Evolutionary conservation across 2,888 invertebrate genomes (phyloP).

Genomic region (Mesorhabditis spiculigera): DNA sequence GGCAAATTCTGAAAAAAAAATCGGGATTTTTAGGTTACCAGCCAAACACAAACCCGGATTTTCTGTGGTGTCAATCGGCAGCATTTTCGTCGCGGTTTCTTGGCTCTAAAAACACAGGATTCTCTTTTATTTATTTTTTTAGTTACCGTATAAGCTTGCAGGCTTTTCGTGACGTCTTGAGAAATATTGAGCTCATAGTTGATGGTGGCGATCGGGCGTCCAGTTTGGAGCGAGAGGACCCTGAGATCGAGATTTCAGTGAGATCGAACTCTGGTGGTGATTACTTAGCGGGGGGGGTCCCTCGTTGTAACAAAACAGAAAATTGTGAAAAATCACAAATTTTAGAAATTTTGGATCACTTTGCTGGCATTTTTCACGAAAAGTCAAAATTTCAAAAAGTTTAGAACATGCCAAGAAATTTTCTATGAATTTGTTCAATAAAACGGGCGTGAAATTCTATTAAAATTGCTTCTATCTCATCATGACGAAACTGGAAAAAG

Average conservation of each 20-base stretch:
- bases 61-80: constrained; percentile 20
- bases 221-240: not conserved
- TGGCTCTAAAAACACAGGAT: constrained; percentile 26
- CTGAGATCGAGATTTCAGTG: too few species aligned
- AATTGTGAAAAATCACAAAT: too few species aligned
- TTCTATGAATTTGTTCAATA: not conserved
- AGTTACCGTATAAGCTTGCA: not conserved
- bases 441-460: too few species aligned
- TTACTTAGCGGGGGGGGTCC: too few species aligned
- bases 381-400: not conserved
- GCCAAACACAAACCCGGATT: not conserved
- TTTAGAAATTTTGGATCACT: too few species aligned
- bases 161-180: not conserved
- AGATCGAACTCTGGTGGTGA: not conserved
- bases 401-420: not conserved
- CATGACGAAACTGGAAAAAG: too few species aligned
- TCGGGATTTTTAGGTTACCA: not conserved
- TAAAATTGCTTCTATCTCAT: too few species aligned
- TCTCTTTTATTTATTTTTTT: not conserved
- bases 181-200: not conserved
- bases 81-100: constrained; percentile 25
- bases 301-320: too few species aligned
- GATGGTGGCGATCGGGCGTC: constrained; percentile 3
- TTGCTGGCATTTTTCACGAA: too few species aligned
- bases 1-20: constrained; percentile 4